phyloP scores from a whole-genome alignment of 2,797 vertebrate species.

The Sebastes hopkinsi region DNA sequence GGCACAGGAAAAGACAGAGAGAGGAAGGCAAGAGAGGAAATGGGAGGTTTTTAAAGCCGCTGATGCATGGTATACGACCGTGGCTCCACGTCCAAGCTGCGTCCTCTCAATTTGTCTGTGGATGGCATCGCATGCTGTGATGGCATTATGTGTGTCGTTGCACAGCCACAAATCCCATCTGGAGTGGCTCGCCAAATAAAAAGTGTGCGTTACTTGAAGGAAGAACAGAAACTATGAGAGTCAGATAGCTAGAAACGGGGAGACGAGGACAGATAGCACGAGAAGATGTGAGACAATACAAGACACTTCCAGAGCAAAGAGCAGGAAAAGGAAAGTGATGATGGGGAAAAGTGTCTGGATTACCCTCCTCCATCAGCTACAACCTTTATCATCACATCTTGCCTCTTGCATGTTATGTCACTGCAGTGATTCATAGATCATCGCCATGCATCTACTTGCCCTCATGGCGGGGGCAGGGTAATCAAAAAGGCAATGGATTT shows the following conservation, averaged over 20 bases:
- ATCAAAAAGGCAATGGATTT: constrained; percentile 57
- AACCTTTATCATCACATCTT: constrained; percentile 36
- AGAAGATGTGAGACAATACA: constrained; percentile 1
- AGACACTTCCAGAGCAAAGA: constrained; percentile 29
- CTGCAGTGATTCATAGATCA: constrained; percentile 59
- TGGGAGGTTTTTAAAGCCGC: constrained; percentile 46
- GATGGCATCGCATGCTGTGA: constrained; percentile 50
- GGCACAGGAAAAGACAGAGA: constrained; percentile 14
- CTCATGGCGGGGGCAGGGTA: constrained; percentile 50
- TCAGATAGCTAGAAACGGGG: neutral
- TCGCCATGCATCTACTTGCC: constrained; percentile 45
- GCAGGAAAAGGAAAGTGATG: constrained; percentile 41
- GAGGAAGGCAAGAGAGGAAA: constrained; percentile 19
- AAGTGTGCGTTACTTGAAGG: constrained; percentile 32
- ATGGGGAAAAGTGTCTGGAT: constrained; percentile 37
- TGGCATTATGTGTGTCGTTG: constrained; percentile 43
- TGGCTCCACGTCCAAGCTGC: constrained; percentile 41
- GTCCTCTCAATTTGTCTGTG: constrained; percentile 43
- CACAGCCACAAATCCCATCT: constrained; percentile 34
- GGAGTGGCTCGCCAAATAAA: constrained; percentile 14
- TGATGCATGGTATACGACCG: constrained; percentile 55
- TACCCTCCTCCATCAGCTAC: constrained; percentile 28
- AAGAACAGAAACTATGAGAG: constrained; percentile 20
- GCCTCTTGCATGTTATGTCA: constrained; percentile 41
- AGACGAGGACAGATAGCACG: neutral